Conservation (phyloP, 2,888 invertebrate species). For the Latrodectus elegans region DNA sequence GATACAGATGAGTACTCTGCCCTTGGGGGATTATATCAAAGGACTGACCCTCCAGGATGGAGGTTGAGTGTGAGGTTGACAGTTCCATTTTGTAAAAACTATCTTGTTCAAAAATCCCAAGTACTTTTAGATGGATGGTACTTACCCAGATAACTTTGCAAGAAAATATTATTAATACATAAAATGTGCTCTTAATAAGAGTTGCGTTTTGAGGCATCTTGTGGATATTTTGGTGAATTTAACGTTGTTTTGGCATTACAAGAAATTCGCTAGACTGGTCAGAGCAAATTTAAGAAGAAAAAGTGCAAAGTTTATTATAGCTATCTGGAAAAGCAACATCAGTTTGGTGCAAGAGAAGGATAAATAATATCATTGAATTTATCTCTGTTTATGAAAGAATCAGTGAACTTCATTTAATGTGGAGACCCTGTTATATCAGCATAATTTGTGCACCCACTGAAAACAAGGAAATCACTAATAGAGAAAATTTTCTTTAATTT, state of each 20-base stretch:
- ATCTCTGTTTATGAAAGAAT: neutral
- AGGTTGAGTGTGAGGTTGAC: neutral
- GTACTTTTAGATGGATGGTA: neutral
- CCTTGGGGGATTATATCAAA: too few relatives aligned
- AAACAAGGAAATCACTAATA: neutral
- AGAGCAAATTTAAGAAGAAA: neutral
- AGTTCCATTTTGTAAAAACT: neutral
- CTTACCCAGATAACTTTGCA: neutral
- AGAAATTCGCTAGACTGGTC: neutral
- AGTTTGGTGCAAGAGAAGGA: neutral
- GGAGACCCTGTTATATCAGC: neutral
- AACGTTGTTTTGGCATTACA: neutral
- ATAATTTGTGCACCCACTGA: neutral
- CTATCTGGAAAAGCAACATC: neutral
- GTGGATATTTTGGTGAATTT: neutral
- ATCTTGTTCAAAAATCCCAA: neutral
- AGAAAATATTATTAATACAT: conserved; percentile 3
- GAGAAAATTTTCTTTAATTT: neutral
- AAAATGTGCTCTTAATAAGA: neutral
- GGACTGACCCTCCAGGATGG: too few relatives aligned
- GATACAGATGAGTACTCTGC: too few relatives aligned
- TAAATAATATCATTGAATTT: neutral
- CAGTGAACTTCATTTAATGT: neutral
- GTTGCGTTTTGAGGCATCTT: neutral
- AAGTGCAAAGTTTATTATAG: neutral